These are phyloP conservation scores for Caenorhabditis macrosperma DNA, from an alignment of 2,888 invertebrate species.

Conservation along the genomic window DNA sequence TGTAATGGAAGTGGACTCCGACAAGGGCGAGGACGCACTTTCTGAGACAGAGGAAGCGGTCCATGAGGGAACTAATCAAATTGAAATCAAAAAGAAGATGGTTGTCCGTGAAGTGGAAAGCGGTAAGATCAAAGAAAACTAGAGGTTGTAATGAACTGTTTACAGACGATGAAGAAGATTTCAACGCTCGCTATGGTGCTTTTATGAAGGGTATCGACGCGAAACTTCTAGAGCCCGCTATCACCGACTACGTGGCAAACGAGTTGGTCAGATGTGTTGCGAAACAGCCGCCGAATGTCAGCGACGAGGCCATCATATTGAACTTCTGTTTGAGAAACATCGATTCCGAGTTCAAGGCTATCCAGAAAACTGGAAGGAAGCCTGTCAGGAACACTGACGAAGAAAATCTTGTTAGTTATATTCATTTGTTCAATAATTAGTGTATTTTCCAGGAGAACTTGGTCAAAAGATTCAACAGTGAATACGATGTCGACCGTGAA, in stretches of 20 bases:
- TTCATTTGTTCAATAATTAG: background rate
- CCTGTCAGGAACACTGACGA: background rate
- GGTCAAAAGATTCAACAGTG: slow-evolving; percentile 16
- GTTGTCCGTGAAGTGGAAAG: background rate
- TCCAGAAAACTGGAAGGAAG: background rate
- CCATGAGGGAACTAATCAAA: background rate
- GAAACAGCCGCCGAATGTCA: background rate
- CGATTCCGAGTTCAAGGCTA: background rate
- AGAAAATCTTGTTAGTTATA: slow-evolving; percentile 8
- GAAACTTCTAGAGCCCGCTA: background rate
- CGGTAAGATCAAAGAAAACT: too few relatives aligned
- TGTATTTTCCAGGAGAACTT: slow-evolving; percentile 25
- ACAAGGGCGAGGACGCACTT: background rate
- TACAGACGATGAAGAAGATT: background rate
- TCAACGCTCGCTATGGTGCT: background rate
- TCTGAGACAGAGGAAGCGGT: background rate
- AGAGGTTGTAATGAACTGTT: too few relatives aligned
- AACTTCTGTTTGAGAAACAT: slow-evolving; percentile 13
- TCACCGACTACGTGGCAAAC: slow-evolving; percentile 2
- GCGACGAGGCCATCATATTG: slow-evolving; percentile 9
- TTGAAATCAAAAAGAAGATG: background rate
- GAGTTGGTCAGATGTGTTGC: slow-evolving; percentile 7
- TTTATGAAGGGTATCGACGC: background rate
- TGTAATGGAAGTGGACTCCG: background rate
- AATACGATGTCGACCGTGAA: background rate